These are phyloP conservation scores for Patella vulgata DNA, from an alignment of 1,140 invertebrate genomes.

Conservation along the genomic window DNA sequence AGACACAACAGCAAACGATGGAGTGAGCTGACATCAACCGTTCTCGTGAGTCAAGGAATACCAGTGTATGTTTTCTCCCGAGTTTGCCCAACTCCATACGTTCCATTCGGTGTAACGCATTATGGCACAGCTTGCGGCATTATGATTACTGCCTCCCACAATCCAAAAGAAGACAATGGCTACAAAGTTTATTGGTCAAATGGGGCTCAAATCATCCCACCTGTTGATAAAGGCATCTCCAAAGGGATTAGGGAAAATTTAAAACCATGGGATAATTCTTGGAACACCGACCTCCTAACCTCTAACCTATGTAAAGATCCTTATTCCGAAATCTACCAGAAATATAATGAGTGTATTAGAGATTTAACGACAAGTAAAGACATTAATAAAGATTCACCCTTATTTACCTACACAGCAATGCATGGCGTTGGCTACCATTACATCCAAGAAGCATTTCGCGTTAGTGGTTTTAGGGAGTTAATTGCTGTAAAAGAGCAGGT, in stretches of 20 bases:
- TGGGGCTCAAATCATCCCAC: conserved; percentile 82
- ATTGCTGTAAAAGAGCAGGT: conserved; percentile 81
- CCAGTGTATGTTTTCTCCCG: conserved; percentile 85
- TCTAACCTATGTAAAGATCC: conserved; percentile 67
- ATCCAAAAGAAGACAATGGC: conserved; percentile 99
- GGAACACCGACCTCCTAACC: conserved; percentile 70
- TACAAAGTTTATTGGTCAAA: conserved; percentile 83
- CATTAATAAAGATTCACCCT: conserved; percentile 40
- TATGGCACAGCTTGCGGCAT: conserved; percentile 79
- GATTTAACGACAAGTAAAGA: background rate
- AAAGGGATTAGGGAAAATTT: conserved; percentile 81
- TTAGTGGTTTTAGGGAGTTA: conserved; percentile 79
- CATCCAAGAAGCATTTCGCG: conserved; percentile 79
- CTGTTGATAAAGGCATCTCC: conserved; percentile 90
- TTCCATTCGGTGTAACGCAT: conserved; percentile 83
- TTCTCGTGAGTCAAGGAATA: conserved; percentile 82
- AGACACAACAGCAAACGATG: conserved; percentile 94
- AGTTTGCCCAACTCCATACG: conserved; percentile 91
- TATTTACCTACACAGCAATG: conserved; percentile 93
- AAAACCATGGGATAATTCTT: conserved; percentile 76
- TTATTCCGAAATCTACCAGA: conserved; percentile 70
- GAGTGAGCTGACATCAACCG: conserved; percentile 86
- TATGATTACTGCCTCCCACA: conserved; percentile 98
- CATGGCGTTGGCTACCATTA: conserved; percentile 94
- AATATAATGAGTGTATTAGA: conserved; percentile 75